Base-by-base conservation (phyloP, 1,140 invertebrate species). In the Arctopsyche grandis region DNA sequence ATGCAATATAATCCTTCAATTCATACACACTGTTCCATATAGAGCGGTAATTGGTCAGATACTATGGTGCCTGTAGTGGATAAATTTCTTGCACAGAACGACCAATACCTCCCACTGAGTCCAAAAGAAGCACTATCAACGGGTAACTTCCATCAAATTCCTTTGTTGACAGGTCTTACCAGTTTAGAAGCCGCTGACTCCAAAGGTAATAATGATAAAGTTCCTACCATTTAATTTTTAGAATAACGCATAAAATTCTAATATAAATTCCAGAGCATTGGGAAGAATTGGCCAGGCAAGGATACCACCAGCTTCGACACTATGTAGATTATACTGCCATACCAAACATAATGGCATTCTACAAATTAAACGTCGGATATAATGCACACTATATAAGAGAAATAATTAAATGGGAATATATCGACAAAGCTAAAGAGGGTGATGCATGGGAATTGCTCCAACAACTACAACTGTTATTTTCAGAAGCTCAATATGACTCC, bases 111-210 rank as follows among this genome's bases (percentile, higher is more conserved):
- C 75, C 90, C 90, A 1, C 75, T 84, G n/a, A 84, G 88, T 71
- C 86, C 90, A 12, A 78, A 84, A n/a, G 80, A 86, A 81, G 87
- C 87, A 38, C 83, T 90, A 1, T 84, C 85, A 76, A 84, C 86
- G 52, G 88, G 87, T 52, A 86, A 86, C 70, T 87, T 86, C 43
- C 84, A 83, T 21, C 86, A 89, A 77, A 85, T 90, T 43, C 89
- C 90, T 19, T 85, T 92, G 21, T 82, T 92, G n/a, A 88, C 91
- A 44, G 91, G 92, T 24, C 88, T 91, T 19, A 89, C 89, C 12
- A 90, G 90, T 74, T 87, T 91, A 80, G 91, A 93, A 83, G 90
- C 89, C n/a, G 87, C 90, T 26, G 88, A 90, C 80, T 84, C 88
- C 60, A 86, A 88, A 81, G 88, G 90, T 85, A 58, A 24, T 16